A percentile compares a stretch with the other conserved stretches of the same genome.
These are phyloP conservation scores for Xylota segnis DNA, from an alignment of 2,888 invertebrate species.

Conservation along the genomic window DNA sequence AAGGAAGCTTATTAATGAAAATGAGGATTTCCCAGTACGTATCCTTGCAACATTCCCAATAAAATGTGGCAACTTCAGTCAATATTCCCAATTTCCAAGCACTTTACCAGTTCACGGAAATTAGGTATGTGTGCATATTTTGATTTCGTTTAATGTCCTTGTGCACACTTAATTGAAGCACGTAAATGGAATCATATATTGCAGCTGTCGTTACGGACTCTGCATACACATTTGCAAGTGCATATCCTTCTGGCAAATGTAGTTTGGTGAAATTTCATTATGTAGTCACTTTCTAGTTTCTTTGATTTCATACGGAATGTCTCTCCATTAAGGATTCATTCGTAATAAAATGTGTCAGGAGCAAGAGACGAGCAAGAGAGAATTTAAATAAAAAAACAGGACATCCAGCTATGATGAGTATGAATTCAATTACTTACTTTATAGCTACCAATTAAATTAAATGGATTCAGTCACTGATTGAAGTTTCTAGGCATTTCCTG, in stretches of 20 bases:
- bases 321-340: slow-evolving; percentile 11
- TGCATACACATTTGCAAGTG: neutral
- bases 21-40: neutral
- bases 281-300: slow-evolving; percentile 25
- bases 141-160: slow-evolving; percentile 28
- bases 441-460: neutral
- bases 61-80: slow-evolving; percentile 1
- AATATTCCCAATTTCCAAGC: slow-evolving; percentile 17
- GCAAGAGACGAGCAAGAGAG: neutral
- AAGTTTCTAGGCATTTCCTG: neutral
- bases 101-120: neutral
- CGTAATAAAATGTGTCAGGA: slow-evolving; percentile 4
- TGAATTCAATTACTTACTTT: neutral
- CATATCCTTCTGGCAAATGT: slow-evolving; percentile 10
- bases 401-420: neutral
- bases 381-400: neutral
- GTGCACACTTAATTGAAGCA: slow-evolving; percentile 25
- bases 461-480: slow-evolving; percentile 6
- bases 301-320: slow-evolving; percentile 35
- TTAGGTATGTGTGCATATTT: slow-evolving; percentile 11
- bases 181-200: slow-evolving; percentile 36
- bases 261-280: slow-evolving; percentile 35
- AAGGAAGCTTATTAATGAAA: neutral
- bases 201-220: neutral
- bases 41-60: neutral